These are phyloP conservation scores for Chalcis sispes DNA, from an alignment of 2,888 invertebrate genomes.

Conservation along the genomic window DNA sequence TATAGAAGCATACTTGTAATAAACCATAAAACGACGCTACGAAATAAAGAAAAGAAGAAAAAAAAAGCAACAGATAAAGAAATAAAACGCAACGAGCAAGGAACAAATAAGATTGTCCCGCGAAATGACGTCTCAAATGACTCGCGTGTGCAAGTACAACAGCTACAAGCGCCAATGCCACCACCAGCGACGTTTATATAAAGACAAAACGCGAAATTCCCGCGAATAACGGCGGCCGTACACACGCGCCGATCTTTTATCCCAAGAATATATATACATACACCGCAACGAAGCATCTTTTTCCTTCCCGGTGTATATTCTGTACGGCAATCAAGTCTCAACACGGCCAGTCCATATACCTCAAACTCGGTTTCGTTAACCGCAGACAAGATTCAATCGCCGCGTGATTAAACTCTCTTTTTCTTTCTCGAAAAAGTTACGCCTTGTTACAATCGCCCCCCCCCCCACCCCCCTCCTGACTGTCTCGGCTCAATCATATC, in stretches of 20 bases:
- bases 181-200: not conserved
- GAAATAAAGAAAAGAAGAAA: not conserved
- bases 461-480: not conserved
- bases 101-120: slow-evolving; percentile 1
- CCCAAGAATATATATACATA: not conserved
- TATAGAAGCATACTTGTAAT: too few relatives aligned
- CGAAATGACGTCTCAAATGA: slow-evolving; percentile 7
- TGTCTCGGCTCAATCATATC: not conserved
- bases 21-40: too few relatives aligned
- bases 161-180: not conserved
- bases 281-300: too few relatives aligned
- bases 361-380: too few relatives aligned
- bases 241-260: slow-evolving; percentile 7
- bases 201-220: not conserved
- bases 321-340: too few relatives aligned
- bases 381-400: slow-evolving; percentile 22
- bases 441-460: too few relatives aligned
- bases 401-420: not conserved
- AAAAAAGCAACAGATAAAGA: too few relatives aligned
- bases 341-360: too few relatives aligned
- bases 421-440: not conserved
- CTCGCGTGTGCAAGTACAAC: not conserved
- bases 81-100: not conserved
- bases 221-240: slow-evolving; percentile 15
- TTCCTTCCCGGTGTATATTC: too few relatives aligned